These are phyloP conservation scores for Mesoclemmys tuberculata DNA, from an alignment of 2,113 vertebrate species.

Conservation along the genomic window DNA sequence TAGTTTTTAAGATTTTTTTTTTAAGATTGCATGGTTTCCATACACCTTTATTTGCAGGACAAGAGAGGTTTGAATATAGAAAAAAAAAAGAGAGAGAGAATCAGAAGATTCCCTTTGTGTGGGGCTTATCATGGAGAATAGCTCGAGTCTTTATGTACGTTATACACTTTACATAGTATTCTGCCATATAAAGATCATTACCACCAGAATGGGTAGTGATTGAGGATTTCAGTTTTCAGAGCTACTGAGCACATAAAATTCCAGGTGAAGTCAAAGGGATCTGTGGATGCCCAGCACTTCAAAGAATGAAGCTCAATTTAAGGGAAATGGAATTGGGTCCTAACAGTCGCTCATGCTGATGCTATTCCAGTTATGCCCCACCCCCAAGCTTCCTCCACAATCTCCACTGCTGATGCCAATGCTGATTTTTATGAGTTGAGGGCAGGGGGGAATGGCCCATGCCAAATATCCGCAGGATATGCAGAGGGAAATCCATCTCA, in stretches of 20 bases:
- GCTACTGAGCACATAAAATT: neutral
- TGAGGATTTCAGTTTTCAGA: neutral
- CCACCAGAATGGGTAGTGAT: neutral
- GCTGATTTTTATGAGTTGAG: neutral
- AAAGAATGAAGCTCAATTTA: neutral
- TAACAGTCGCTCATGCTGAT: neutral
- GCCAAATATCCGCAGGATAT: fast-evolving
- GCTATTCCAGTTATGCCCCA: fast-evolving
- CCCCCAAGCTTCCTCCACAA: neutral
- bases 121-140: neutral
- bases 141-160: neutral
- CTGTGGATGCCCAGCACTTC: neutral
- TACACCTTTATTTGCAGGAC: neutral
- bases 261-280: neutral
- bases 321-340: neutral
- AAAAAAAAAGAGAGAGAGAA: neutral
- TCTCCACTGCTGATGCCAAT: neutral
- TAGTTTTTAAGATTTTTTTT: neutral
- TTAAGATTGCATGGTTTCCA: neutral
- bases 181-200: neutral
- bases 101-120: neutral
- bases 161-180: neutral
- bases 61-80: neutral
- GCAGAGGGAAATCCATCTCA: neutral
- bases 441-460: neutral